Base-by-base conservation (phyloP, 2,113 vertebrate species). In the Platycercus adscitus region DNA sequence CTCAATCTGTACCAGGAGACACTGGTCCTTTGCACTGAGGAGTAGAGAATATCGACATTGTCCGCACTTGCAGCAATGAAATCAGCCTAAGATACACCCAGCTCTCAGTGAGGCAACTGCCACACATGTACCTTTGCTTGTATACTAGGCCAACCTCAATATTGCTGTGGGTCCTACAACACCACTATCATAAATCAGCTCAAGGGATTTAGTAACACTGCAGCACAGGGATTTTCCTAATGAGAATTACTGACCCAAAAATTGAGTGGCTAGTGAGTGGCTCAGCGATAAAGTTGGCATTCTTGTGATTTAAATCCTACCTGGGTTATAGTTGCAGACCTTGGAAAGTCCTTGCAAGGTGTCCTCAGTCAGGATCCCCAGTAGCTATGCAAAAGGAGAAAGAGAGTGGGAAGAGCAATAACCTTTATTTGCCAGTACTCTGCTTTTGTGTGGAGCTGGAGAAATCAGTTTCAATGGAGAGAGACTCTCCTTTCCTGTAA, bases 341-440 rank as follows among this genome's bases (percentile, higher is more conserved):
- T 97, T 98, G 73, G 98, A 98, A 96, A 99, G 96, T 95, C 98
- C 99, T 79, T 98, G 98, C 99, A 99, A 99, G 28, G 72, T 98
- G 43, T 98, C 98, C 85, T 99, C 99, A 23, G 97, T 98, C 71
- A 99, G 98, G 28, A 98, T 89, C 6, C 98, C 98, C 83, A 99
- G 71, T 9, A 99, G 98, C 99, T 99, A 93, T 11, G 90, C 25
- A 93, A 93, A 97, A 89, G 15, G 92, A 95, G 47, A 94, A 80
- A 55, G 71, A 97, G 78, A 86, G 26, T 87, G 91, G 94, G 25
- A 93, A 75, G 29, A 86, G 56, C 66, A 82, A 13, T 65, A 53
- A 80, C 28, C 11, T 91, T 50, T 63, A 17, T 75, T 41, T 79
- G 55, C 33, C 17, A 31, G 23, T 77, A 41, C 19, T 65, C 50